A percentile compares a stretch with the other conserved stretches of the same genome.
Evolutionary conservation across 2,888 invertebrate species (phyloP).

Genomic region (Synanthedon vespiformis): DNA sequence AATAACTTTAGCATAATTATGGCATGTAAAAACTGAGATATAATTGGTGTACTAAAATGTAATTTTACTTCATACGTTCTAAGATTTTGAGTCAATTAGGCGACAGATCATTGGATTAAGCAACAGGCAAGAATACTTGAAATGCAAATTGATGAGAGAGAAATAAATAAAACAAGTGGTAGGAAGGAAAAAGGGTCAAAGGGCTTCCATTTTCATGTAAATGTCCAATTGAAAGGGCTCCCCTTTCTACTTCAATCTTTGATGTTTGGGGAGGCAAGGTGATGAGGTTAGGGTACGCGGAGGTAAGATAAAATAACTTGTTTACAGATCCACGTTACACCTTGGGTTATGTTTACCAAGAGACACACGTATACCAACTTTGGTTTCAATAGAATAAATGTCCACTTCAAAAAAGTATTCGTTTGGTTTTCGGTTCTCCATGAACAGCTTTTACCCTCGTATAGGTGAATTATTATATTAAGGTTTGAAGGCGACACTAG

Average conservation of each 20-base stretch:
- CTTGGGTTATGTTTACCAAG: slow-evolving; percentile 1
- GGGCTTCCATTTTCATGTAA: slow-evolving; percentile 35
- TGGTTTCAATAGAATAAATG: background rate
- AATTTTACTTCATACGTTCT: no score
- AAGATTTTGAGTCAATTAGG: no score
- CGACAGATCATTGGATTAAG: background rate
- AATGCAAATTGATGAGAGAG: slow-evolving; percentile 27
- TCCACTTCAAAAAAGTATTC: no score
- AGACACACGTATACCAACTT: background rate
- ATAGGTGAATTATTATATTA: no score
- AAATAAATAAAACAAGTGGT: slow-evolving; percentile 45
- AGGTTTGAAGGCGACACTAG: no score
- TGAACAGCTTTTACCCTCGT: no score
- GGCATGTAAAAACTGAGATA: no score
- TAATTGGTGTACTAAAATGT: no score
- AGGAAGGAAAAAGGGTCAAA: slow-evolving; percentile 27
- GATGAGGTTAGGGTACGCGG: slow-evolving; percentile 18
- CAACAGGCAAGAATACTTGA: slow-evolving; percentile 1
- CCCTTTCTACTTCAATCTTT: slow-evolving; percentile 27
- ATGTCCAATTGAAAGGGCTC: slow-evolving; percentile 21
- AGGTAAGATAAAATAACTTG: slow-evolving; percentile 28
- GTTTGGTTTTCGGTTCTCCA: no score
- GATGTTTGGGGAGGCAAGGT: slow-evolving; percentile 27
- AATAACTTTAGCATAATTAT: no score
- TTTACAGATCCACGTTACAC: slow-evolving; percentile 1